Evolutionary conservation across 2,888 invertebrate genomes (phyloP).

Genomic region (Drosophila barbarae): DNA sequence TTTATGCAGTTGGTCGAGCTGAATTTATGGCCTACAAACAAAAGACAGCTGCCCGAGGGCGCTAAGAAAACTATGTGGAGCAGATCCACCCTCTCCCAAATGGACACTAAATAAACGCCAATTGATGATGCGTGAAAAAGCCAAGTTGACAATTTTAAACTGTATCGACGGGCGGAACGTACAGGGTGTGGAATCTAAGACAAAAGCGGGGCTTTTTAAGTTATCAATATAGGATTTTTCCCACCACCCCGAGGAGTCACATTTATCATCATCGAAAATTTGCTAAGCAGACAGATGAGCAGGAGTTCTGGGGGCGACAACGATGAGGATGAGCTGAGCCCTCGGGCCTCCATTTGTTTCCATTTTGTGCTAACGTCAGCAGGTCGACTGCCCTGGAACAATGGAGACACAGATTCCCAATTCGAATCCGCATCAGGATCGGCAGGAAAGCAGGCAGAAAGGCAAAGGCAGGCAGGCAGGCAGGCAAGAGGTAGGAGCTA

Average conservation of each 20-base stretch:
- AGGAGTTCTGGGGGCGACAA: constrained; percentile 20
- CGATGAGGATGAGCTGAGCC: constrained; percentile 13
- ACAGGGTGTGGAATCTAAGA: not conserved
- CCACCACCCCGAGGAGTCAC: constrained; percentile 30
- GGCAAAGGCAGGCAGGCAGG: constrained; percentile 43
- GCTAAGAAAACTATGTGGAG: constrained; percentile 51
- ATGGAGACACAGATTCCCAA: constrained; percentile 35
- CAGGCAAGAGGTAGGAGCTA: constrained; percentile 17
- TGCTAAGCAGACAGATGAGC: constrained; percentile 37
- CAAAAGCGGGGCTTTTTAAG: constrained; percentile 28
- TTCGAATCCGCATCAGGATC: constrained; percentile 17
- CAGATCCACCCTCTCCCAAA: constrained; percentile 44
- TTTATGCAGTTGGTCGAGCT: constrained; percentile 63
- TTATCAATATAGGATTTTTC: constrained; percentile 29
- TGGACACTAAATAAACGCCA: constrained; percentile 67
- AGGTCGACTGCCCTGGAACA: constrained; percentile 62
- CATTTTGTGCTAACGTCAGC: constrained; percentile 72
- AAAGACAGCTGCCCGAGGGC: constrained; percentile 60
- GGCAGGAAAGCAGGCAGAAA: constrained; percentile 13
- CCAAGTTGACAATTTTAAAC: constrained; percentile 69
- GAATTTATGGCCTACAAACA: constrained; percentile 68
- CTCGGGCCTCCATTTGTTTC: constrained; percentile 68
- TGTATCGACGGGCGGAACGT: constrained; percentile 44
- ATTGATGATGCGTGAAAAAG: constrained; percentile 69
- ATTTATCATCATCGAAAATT: constrained; percentile 73